Evolutionary conservation across 2,113 vertebrate genomes (phyloP).

Genomic region (Neodon shergylaensis): DNA sequence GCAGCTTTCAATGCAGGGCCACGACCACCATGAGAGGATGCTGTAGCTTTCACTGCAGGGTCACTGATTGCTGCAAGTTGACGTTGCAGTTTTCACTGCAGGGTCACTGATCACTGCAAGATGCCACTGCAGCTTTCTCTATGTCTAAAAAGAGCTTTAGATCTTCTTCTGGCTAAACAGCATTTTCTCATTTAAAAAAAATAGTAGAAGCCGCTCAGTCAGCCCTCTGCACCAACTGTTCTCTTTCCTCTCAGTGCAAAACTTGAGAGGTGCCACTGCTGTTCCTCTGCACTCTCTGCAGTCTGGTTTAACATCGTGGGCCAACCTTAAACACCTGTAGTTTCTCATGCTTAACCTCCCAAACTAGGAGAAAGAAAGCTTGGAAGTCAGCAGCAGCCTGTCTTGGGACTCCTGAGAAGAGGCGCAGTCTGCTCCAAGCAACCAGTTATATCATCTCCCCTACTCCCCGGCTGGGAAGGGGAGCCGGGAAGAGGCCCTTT

Average conservation of each 20-base stretch:
- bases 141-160: not conserved
- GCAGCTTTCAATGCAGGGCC: not conserved
- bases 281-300: not conserved
- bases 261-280: not conserved
- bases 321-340: no score
- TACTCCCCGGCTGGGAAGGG: not conserved
- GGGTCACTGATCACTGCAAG: rapidly evolving
- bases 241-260: not conserved
- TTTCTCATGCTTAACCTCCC: not conserved
- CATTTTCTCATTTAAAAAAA: not conserved
- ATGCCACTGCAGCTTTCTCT: not conserved
- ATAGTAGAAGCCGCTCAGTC: not conserved
- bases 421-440: not conserved
- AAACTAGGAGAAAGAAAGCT: not conserved
- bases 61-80: rapidly evolving
- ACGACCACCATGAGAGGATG: rapidly evolving
- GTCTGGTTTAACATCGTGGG: rapidly evolving
- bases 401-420: not conserved
- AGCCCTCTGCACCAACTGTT: not conserved
- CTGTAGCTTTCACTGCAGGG: not conserved
- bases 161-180: not conserved
- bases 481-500: not conserved
- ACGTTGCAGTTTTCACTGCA: not conserved
- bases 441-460: not conserved
- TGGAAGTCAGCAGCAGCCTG: not conserved